phyloP scores from a whole-genome alignment of 2,888 invertebrate species.

The Ptychoptera albimana region DNA sequence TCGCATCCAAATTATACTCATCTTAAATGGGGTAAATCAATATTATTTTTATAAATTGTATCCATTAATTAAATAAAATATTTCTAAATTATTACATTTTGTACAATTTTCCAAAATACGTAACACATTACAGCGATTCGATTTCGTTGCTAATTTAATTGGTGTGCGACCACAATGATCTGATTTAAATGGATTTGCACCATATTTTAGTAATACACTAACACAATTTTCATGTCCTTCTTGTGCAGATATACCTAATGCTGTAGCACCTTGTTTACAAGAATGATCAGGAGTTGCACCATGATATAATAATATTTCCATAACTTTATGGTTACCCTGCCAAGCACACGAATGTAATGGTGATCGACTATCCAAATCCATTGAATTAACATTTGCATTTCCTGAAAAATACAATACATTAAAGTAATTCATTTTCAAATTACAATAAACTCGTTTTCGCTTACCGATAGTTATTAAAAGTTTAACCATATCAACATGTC shows the following conservation, averaged over 20 bases:
- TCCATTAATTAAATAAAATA: neutral
- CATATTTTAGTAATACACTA: conserved; percentile 61
- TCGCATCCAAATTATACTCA: conserved; percentile 26
- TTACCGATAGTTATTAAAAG: conserved; percentile 54
- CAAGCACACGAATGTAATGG: conserved; percentile 90
- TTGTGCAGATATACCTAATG: conserved; percentile 87
- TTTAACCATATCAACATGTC: conserved; percentile 84
- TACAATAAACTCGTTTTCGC: conserved; percentile 15
- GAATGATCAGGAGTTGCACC: conserved; percentile 78
- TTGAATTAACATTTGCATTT: conserved; percentile 75
- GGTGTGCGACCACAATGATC: conserved; percentile 79
- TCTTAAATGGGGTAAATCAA: too few species aligned
- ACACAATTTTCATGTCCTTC: conserved; percentile 92
- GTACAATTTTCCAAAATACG: conserved; percentile 57
- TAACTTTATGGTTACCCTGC: conserved; percentile 82
- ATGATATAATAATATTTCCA: conserved; percentile 59
- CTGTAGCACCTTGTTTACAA: conserved; percentile 91
- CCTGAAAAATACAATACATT: conserved; percentile 28
- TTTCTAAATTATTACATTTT: conserved; percentile 22
- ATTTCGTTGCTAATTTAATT: conserved; percentile 77
- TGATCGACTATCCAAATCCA: conserved; percentile 73
- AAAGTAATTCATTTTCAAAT: neutral
- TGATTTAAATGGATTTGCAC: conserved; percentile 72
- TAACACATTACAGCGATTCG: conserved; percentile 75
- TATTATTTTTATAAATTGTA: too few species aligned